These are phyloP conservation scores for Phytoseiulus persimilis DNA, from an alignment of 2,888 invertebrate species.

Conservation along the genomic window DNA sequence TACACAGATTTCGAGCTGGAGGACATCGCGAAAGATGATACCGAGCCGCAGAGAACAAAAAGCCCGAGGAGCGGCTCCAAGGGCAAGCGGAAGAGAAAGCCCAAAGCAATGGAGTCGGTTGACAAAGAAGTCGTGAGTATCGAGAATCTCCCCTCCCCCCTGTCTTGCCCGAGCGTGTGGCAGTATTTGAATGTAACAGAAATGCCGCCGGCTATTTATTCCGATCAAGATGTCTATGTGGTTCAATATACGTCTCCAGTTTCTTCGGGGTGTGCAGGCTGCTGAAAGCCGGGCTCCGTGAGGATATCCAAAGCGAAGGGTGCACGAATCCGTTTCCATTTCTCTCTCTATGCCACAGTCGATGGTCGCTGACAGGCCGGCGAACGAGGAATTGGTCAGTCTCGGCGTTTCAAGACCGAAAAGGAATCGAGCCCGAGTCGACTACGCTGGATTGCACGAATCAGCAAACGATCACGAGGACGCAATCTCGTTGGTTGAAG, in stretches of 20 bases:
- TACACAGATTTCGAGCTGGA: conserved; percentile 18
- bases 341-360: not conserved
- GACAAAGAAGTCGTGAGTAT: not conserved
- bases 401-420: not conserved
- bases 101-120: not conserved
- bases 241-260: too few species aligned
- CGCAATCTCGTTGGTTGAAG: not conserved
- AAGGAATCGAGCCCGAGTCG: not conserved
- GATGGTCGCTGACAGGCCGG: not conserved
- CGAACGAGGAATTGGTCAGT: not conserved
- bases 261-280: too few species aligned
- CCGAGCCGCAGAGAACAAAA: not conserved
- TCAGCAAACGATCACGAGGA: not conserved
- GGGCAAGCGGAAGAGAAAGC: not conserved
- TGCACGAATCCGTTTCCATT: not conserved
- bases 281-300: too few species aligned
- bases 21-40: conserved; percentile 16
- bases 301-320: too few species aligned
- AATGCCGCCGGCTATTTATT: too few species aligned
- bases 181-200: too few species aligned
- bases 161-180: too few species aligned
- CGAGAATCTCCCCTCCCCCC: not conserved
- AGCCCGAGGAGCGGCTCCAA: not conserved
- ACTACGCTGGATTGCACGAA: not conserved
- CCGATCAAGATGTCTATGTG: too few species aligned